Base-by-base conservation (phyloP, 1,140 invertebrate genomes). In the Agrypnia vestita region DNA sequence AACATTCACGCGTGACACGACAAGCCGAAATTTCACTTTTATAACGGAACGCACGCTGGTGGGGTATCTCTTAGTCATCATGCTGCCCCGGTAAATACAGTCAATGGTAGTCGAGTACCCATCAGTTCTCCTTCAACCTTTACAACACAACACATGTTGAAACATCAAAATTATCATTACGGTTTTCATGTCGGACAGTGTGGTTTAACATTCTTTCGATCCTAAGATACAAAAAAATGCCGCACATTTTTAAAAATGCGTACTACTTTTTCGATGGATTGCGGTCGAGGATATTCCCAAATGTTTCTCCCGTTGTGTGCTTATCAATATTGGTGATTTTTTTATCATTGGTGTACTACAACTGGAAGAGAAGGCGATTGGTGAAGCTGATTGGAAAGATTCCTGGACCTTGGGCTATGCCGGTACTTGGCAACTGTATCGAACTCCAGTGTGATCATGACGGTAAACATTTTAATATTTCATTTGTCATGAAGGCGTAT, bases 401-500 rank as follows among this genome's bases (percentile, higher is more conserved):
- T 64, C 91, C 91, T 0, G 92, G 92, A 73, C 92, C 92, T 1
- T 87, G 88, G 8, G 86, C 90, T 4, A 81, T 92, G 10, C 92
- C 92, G 0, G 83, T 93, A 7, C 80, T 93, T 55, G 92, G 83
- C 51, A 80, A 84, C 59, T 76, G 59, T 64, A 76, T 83, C 13
- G 82, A 83, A 44, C 55, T 83, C n/a, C 51, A 80, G 15, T 83
- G 82, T 19, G 82, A 79, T 59, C 82, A 83, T 74, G 82, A 83
- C 61, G 82, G 82, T 83, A 25, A 61, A 0, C 12, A 13, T 9
- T 53, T 53, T n/a, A 53, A 53, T n/a, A n/a, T n/a, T n/a, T n/a
- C n/a, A n/a, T 4, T 10, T 19, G 7, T 0, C 9, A 13, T 53
- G 51, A 53, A 6, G 13, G 51, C 12, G 13, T 53, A 53, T 13